Evolutionary conservation across 2,888 invertebrate species (phyloP).

Genomic region (Cephalotes varians): DNA sequence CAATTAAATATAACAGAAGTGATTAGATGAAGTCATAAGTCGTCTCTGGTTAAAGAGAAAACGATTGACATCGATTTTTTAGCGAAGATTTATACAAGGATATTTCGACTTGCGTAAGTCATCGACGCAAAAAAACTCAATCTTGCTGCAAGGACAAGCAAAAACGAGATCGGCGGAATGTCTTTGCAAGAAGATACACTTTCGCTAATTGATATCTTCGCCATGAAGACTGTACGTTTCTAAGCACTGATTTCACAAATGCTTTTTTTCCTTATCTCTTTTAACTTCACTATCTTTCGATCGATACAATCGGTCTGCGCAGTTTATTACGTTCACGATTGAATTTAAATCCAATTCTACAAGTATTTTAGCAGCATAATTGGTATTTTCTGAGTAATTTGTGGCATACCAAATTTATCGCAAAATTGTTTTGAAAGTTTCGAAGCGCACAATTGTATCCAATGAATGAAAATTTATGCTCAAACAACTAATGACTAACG

Average conservation of each 20-base stretch:
- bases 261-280: background rate
- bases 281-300: background rate
- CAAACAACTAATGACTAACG: background rate
- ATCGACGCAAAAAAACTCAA: conserved; percentile 11
- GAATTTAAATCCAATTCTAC: background rate
- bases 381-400: background rate
- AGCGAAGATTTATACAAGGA: background rate
- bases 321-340: conserved; percentile 8
- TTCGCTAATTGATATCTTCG: conserved; percentile 61
- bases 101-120: conserved; percentile 7
- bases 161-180: conserved; percentile 51
- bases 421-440: background rate
- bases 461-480: conserved; percentile 13
- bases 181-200: conserved; percentile 52
- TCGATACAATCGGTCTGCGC: background rate
- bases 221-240: background rate
- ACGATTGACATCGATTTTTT: conserved; percentile 3
- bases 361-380: background rate
- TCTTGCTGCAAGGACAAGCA: background rate
- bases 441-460: background rate
- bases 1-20: background rate
- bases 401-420: background rate
- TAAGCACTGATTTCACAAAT: background rate
- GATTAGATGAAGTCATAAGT: background rate
- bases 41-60: background rate